Conservation (phyloP, 2,888 invertebrate species). For the Chrysolina americana region DNA sequence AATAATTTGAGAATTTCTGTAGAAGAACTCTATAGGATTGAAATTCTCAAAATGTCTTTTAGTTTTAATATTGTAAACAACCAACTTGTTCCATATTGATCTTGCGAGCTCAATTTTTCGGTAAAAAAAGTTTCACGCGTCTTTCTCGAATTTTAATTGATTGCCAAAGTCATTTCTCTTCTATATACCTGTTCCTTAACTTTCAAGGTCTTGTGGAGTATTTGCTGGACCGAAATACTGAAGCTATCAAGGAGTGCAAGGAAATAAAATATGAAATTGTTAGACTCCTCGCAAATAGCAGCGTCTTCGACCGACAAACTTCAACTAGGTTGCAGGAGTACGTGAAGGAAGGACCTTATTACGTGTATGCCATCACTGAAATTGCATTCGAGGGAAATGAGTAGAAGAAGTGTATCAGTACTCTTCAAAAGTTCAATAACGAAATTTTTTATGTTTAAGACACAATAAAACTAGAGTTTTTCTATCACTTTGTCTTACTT, state of each 20-base stretch:
- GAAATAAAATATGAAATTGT: conserved; percentile 84
- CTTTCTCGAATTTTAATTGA: not conserved
- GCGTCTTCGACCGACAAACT: conserved; percentile 75
- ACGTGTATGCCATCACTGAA: conserved; percentile 78
- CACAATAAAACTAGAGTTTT: too few species aligned
- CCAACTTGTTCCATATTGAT: too few species aligned
- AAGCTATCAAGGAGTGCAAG: conserved; percentile 80
- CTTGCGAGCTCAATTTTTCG: too few species aligned
- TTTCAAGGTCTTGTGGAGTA: conserved; percentile 82
- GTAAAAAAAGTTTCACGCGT: too few species aligned
- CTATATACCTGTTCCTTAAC: conserved; percentile 19
- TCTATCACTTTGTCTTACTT: too few species aligned
- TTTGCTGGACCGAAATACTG: conserved; percentile 81
- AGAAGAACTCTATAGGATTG: too few species aligned
- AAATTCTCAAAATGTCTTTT: too few species aligned
- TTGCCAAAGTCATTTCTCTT: too few species aligned
- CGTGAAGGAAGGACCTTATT: conserved; percentile 85
- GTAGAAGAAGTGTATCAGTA: conserved; percentile 48
- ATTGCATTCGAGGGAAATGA: conserved; percentile 81
- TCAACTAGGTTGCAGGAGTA: conserved; percentile 77
- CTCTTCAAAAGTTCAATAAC: too few species aligned
- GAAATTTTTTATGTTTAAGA: too few species aligned
- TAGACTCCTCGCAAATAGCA: conserved; percentile 73
- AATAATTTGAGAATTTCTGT: too few species aligned
- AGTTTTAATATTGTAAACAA: too few species aligned